Conservation (phyloP, 2,888 invertebrate species). For the Nematopogon swammerdamellus region DNA sequence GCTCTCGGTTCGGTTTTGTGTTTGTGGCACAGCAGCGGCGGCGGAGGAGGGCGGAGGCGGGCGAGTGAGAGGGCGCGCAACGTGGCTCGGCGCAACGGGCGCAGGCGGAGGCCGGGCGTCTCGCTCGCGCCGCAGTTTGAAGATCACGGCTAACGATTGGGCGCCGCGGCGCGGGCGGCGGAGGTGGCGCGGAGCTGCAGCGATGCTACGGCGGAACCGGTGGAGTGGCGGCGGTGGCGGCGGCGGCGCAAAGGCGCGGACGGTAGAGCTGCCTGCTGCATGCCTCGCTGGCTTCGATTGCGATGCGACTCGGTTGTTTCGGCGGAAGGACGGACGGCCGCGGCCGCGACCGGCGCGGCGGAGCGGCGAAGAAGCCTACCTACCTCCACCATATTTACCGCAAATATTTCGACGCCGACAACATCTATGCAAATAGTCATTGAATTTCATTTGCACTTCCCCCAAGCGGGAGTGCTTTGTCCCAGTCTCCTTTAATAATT, state of each 20-base stretch:
- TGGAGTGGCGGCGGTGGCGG: neutral
- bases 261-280: neutral
- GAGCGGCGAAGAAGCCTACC: neutral
- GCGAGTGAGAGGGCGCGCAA: too few relatives aligned
- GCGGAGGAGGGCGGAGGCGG: neutral
- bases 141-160: constrained; percentile 59
- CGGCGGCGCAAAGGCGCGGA: neutral
- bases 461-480: too few relatives aligned
- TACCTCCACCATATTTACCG: neutral
- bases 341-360: neutral
- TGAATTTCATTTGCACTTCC: too few relatives aligned
- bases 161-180: constrained; percentile 13
- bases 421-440: too few relatives aligned
- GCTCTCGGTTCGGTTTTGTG: constrained; percentile 57
- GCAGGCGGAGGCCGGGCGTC: neutral
- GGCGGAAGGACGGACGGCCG: neutral
- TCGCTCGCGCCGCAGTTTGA: constrained; percentile 19
- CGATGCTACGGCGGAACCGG: too few relatives aligned
- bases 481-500: too few relatives aligned
- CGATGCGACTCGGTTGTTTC: neutral
- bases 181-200: neutral
- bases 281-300: neutral
- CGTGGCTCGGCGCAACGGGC: too few relatives aligned
- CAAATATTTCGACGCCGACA: too few relatives aligned
- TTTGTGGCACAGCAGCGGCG: constrained; percentile 42